Evolutionary conservation across 1,140 invertebrate genomes (phyloP).

Genomic region (Hyles vespertilio): DNA sequence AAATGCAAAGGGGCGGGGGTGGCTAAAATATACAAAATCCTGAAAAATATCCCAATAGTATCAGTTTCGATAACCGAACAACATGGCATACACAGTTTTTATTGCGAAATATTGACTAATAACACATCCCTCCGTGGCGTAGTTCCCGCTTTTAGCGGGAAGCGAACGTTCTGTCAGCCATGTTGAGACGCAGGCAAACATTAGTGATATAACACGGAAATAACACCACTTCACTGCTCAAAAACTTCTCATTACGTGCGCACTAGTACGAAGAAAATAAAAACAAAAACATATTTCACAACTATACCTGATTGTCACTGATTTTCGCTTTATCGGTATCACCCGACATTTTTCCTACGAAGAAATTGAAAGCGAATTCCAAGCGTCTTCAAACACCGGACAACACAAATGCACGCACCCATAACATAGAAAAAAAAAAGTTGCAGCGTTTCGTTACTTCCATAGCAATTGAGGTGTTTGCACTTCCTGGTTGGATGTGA

Average conservation of each 20-base stretch:
- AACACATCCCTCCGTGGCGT: slow-evolving; percentile 72
- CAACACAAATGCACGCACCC: slow-evolving; percentile 74
- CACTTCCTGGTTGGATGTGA: too few species aligned
- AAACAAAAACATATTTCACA: slow-evolving; percentile 65
- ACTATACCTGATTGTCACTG: slow-evolving; percentile 76
- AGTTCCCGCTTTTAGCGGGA: slow-evolving; percentile 76
- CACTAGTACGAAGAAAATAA: slow-evolving; percentile 61
- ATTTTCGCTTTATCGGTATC: slow-evolving; percentile 77
- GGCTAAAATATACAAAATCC: slow-evolving; percentile 66
- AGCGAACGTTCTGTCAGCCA: slow-evolving; percentile 76
- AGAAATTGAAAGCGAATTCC: slow-evolving; percentile 76
- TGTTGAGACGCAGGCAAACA: slow-evolving; percentile 77
- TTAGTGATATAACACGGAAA: slow-evolving; percentile 75
- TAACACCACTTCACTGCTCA: slow-evolving; percentile 66
- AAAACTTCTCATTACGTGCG: slow-evolving; percentile 57
- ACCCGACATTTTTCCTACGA: slow-evolving; percentile 76
- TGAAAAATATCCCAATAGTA: slow-evolving; percentile 66
- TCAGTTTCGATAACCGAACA: slow-evolving; percentile 72
- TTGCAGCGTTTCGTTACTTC: slow-evolving; percentile 47
- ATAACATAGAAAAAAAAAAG: slow-evolving; percentile 70
- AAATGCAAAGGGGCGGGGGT: slow-evolving; percentile 75
- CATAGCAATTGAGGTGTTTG: slow-evolving; percentile 1
- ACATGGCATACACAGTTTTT: slow-evolving; percentile 66
- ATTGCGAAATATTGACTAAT: slow-evolving; percentile 58
- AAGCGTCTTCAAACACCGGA: slow-evolving; percentile 76